Evolutionary conservation across 2,888 invertebrate species (phyloP).

Genomic region (Calliphora vomitoria): DNA sequence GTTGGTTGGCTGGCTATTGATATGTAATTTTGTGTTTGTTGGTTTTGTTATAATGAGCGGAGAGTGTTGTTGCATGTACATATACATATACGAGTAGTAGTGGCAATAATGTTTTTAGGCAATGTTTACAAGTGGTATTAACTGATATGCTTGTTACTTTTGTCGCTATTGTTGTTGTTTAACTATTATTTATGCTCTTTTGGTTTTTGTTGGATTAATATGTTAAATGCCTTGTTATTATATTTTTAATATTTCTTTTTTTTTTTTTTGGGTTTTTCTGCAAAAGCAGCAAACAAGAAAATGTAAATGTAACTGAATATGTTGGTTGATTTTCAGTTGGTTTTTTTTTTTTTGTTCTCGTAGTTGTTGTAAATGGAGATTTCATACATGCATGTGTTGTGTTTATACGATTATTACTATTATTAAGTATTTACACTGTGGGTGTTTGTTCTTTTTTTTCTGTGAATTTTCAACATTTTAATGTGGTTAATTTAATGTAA

Average conservation of each 20-base stretch:
- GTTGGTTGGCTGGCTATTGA: conserved; percentile 39
- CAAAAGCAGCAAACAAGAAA: conserved; percentile 35
- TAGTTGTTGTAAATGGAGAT: conserved; percentile 50
- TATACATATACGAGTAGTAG: conserved; percentile 7
- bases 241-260: conserved; percentile 12
- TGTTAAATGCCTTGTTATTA: conserved; percentile 69
- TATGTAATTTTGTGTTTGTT: conserved; percentile 38
- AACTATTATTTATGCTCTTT: conserved; percentile 72
- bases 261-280: conserved; percentile 8
- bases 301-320: conserved; percentile 54
- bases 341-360: not conserved
- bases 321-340: conserved; percentile 46
- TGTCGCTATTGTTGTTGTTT: conserved; percentile 48
- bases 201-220: conserved; percentile 70
- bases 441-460: conserved; percentile 42
- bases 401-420: conserved; percentile 38
- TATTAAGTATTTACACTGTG: conserved; percentile 51
- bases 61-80: not conserved
- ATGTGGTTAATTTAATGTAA: conserved; percentile 62
- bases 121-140: conserved; percentile 71
- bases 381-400: not conserved
- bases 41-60: conserved; percentile 46
- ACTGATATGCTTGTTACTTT: conserved; percentile 70
- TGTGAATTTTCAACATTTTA: conserved; percentile 48
- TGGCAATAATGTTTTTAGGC: conserved; percentile 69